phyloP scores from a whole-genome alignment of 2,888 invertebrate genomes.

The Lamellibrachia satsuma region DNA sequence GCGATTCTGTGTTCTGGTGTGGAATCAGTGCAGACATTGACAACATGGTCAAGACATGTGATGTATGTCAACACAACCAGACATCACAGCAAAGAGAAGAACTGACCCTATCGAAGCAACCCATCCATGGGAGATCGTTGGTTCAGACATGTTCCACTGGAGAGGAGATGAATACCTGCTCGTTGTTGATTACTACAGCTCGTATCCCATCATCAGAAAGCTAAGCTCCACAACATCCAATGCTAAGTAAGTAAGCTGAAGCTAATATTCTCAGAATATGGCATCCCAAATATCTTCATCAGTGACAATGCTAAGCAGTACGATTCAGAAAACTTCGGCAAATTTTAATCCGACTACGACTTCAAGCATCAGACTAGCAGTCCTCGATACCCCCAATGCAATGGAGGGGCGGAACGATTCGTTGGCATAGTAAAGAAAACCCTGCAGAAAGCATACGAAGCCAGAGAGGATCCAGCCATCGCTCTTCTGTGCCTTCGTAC shows the following conservation, averaged over 20 bases:
- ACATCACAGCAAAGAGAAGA: not conserved
- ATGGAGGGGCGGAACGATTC: too few species aligned
- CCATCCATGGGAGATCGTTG: not conserved
- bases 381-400: too few species aligned
- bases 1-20: not conserved
- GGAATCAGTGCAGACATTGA: slow-evolving; percentile 1
- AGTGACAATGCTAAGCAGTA: too few species aligned
- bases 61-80: not conserved
- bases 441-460: too few species aligned
- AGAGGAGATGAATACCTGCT: not conserved
- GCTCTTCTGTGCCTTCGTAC: too few species aligned
- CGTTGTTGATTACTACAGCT: not conserved
- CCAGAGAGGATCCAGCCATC: too few species aligned
- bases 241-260: not conserved
- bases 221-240: not conserved
- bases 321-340: too few species aligned
- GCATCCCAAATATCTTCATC: too few species aligned
- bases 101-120: not conserved
- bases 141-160: not conserved
- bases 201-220: not conserved
- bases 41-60: not conserved
- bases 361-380: too few species aligned
- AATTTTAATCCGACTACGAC: too few species aligned
- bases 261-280: too few species aligned
- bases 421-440: too few species aligned